Evolutionary conservation across 2,113 vertebrate species (phyloP).

Genomic region (Sylvilagus bachmani): DNA sequence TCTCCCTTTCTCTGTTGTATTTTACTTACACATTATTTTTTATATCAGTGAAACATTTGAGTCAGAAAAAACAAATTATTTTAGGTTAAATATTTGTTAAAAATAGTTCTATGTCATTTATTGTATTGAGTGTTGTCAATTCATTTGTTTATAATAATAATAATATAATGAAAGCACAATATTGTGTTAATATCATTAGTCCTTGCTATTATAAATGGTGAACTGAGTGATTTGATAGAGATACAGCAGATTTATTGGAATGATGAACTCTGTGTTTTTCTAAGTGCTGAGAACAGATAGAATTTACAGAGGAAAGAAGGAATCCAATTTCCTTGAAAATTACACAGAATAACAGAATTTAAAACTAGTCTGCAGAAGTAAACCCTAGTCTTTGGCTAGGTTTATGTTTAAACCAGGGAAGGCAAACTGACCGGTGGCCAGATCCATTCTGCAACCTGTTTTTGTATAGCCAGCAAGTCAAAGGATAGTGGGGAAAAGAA

Average conservation of each 20-base stretch:
- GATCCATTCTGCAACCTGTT: not conserved
- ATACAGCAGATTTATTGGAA: not conserved
- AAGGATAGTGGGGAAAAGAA: not conserved
- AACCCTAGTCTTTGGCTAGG: not conserved
- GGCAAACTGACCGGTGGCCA: not conserved
- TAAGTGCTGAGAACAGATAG: not conserved
- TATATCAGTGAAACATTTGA: not conserved
- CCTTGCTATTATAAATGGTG: not conserved
- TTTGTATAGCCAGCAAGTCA: not conserved
- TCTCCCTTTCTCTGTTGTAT: not conserved
- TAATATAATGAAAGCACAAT: not conserved
- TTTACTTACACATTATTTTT: slow-evolving; percentile 42
- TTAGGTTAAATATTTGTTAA: not conserved
- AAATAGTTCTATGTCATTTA: not conserved
- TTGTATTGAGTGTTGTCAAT: not conserved
- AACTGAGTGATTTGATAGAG: not conserved
- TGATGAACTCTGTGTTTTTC: not conserved
- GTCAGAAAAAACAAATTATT: slow-evolving; percentile 27
- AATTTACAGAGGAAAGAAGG: not conserved
- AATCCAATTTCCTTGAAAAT: not conserved
- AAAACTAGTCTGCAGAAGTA: not conserved
- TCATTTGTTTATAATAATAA: not conserved
- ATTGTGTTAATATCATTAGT: not conserved
- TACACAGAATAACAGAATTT: not conserved
- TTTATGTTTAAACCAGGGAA: not conserved